phyloP scores from a whole-genome alignment of 2,888 invertebrate genomes.

The Lasius fuliginosus region DNA sequence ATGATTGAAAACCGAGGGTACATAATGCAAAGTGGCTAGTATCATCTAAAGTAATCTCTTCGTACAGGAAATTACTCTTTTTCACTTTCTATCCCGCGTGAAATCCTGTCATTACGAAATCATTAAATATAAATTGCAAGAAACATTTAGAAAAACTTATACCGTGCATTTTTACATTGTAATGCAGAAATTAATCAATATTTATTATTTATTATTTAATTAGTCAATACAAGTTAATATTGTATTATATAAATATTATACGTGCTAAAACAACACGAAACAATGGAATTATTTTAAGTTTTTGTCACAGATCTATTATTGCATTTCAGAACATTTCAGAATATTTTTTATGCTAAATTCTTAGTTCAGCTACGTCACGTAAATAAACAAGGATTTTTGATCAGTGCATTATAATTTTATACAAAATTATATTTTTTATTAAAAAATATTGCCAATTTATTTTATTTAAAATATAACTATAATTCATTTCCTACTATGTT shows the following conservation, averaged over 20 bases:
- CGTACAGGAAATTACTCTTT: conserved; percentile 1
- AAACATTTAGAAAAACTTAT: conserved; percentile 6
- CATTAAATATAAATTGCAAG: conserved; percentile 7
- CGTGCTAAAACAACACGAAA: not conserved
- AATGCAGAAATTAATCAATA: too few relatives aligned
- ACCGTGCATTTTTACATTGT: not conserved
- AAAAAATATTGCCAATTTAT: too few relatives aligned
- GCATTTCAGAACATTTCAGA: too few relatives aligned
- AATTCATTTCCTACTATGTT: too few relatives aligned
- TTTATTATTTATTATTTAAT: too few relatives aligned
- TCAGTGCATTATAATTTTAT: too few relatives aligned
- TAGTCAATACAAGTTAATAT: not conserved
- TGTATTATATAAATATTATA: not conserved
- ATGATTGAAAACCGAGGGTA: conserved; percentile 43
- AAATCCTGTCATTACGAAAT: conserved; percentile 4
- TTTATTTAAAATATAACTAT: too few relatives aligned
- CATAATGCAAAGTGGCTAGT: conserved; percentile 21
- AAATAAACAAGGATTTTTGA: too few relatives aligned
- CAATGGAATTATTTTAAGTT: not conserved
- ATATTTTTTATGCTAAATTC: not conserved
- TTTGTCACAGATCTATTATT: not conserved
- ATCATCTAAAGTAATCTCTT: conserved; percentile 21
- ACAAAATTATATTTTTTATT: too few relatives aligned
- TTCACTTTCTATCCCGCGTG: conserved; percentile 38
- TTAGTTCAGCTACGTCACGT: too few relatives aligned